These are phyloP conservation scores for Hyaena hyaena DNA, from an alignment of 2,113 vertebrate species.

Conservation along the genomic window DNA sequence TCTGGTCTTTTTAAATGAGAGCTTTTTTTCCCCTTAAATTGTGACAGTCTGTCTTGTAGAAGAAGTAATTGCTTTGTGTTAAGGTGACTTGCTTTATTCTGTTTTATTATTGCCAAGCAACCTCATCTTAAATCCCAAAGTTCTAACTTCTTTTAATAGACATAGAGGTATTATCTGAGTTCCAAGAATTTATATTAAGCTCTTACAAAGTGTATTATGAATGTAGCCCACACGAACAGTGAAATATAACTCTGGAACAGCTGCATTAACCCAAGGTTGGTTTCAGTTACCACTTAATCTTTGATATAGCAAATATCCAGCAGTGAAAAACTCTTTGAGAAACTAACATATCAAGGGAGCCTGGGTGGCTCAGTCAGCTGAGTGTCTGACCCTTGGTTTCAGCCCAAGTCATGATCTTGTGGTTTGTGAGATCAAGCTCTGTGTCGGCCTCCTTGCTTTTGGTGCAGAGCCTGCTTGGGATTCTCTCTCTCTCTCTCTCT, in stretches of 20 bases:
- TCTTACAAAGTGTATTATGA: constrained; percentile 79
- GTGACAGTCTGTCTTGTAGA: constrained; percentile 75
- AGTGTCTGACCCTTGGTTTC: no score
- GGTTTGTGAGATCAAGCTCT: no score
- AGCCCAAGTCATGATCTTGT: no score
- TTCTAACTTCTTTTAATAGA: constrained; percentile 84
- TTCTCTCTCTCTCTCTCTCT: no score
- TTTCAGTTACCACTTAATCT: constrained; percentile 64
- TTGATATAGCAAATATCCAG: constrained; percentile 61
- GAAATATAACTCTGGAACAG: constrained; percentile 75
- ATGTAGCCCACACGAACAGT: constrained; percentile 74
- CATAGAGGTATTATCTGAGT: constrained; percentile 76
- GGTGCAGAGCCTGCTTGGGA: no score
- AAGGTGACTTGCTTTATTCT: constrained; percentile 77
- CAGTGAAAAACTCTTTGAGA: constrained; percentile 53
- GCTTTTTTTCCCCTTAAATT: constrained; percentile 59
- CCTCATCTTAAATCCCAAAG: constrained; percentile 82
- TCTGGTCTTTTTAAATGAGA: constrained; percentile 68
- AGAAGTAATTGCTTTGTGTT: constrained; percentile 82
- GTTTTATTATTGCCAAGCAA: constrained; percentile 80
- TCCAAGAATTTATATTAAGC: constrained; percentile 79
- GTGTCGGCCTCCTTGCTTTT: no score
- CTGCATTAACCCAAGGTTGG: constrained; percentile 64
- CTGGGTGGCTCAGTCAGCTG: no score
- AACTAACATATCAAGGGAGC: constrained; percentile 19